Evolutionary conservation across 2,888 invertebrate species (phyloP).

Genomic region (Sussaba pulchella): DNA sequence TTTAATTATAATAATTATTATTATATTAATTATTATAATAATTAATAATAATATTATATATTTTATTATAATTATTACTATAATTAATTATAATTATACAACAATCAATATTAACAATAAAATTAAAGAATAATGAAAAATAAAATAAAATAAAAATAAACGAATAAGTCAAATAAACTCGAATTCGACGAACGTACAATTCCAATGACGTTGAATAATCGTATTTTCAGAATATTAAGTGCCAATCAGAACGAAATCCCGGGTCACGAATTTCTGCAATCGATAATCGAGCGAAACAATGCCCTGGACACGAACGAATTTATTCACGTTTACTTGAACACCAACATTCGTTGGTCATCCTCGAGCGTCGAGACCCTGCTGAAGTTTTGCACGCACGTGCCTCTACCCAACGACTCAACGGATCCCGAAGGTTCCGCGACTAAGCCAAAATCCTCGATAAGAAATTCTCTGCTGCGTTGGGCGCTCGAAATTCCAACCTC

Average conservation of each 20-base stretch:
- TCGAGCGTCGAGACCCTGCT: slow-evolving; percentile 82
- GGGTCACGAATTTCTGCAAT: slow-evolving; percentile 84
- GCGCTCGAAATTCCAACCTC: slow-evolving; percentile 72
- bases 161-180: background rate
- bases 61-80: too few relatives aligned
- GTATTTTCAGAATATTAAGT: slow-evolving; percentile 83
- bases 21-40: too few relatives aligned
- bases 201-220: background rate
- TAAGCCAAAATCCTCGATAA: slow-evolving; percentile 69
- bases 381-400: slow-evolving; percentile 78
- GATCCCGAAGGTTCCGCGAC: slow-evolving; percentile 67
- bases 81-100: too few relatives aligned
- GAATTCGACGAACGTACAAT: background rate
- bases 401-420: slow-evolving; percentile 75
- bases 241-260: slow-evolving; percentile 83
- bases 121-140: too few relatives aligned
- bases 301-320: slow-evolving; percentile 79
- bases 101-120: too few relatives aligned
- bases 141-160: too few relatives aligned
- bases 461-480: slow-evolving; percentile 76
- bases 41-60: too few relatives aligned
- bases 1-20: too few relatives aligned
- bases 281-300: slow-evolving; percentile 80
- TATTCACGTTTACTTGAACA: slow-evolving; percentile 83
- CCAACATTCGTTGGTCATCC: slow-evolving; percentile 80